Evolutionary conservation across 2,888 invertebrate genomes (phyloP), one percentile per base, ranked within the genome.

Genomic region (Andrena flavipes): DNA sequence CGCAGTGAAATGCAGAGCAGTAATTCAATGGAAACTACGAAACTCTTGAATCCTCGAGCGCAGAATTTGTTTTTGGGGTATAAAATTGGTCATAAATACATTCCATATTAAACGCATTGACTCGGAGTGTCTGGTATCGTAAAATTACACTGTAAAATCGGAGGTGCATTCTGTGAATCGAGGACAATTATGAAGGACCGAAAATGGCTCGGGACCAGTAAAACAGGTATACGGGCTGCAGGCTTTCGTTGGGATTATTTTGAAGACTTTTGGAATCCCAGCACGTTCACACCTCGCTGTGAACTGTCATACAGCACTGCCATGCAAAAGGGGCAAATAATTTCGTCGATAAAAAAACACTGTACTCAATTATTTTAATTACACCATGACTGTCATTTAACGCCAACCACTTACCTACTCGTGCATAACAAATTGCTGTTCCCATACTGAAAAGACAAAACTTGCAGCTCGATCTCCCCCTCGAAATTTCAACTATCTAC

Each of bases 61-160:
- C 23, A 60, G 49, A 68, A 42, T 72, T 51, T 63, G 56, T 51
- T 54, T 63, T 64, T 51, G 56, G 59, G 33, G 54, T 35, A 54
- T 51, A 83, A 79, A 65, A 62, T 67, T 23, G 81, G 5, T 16
- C 69, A 65, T 86, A 86, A 83, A 86, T 77, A 78, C 78, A 70
- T 74, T 70, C 62, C 59, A 62, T 75, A 82, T 85, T 64, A 74
- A 83, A 69, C 42, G 74, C 80, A 84, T 79, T 79, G 83, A 86
- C 78, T 86, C 51, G 30, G 74, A 64, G 35, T 70, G 69, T 60
- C 72, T 29, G 80, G 71, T 73, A 75, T 84, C 86, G 77, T 86
- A 86, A 86, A 86, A 77, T 69, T 86, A 63, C 63, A 68, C 74
- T 71, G 71, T 76, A 77, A 76, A 84, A 81, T 79, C 81, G 56